Percentiles rank a stretch among this genome's conserved stretches.
Conservation (phyloP, 53 echinoderm and acorn worm species). For the Actinopyga echinites region DNA sequence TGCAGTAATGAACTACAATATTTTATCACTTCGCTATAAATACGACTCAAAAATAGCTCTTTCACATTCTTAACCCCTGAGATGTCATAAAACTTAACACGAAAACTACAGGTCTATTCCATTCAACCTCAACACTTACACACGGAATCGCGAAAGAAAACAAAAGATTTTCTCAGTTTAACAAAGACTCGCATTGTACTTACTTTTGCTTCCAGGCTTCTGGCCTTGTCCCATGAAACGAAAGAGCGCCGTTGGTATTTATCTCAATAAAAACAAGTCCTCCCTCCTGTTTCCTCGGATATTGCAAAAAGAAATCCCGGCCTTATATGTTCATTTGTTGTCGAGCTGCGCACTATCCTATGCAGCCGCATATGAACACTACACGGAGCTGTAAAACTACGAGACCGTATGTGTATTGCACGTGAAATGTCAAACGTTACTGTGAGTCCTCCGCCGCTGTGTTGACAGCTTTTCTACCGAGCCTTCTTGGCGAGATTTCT, state of each 20-base stretch:
- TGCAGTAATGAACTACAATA: too few relatives aligned
- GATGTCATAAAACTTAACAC: too few relatives aligned
- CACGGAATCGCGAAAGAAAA: not conserved
- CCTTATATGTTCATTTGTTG: conserved; percentile 36
- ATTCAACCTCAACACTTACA: too few relatives aligned
- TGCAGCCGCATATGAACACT: not conserved
- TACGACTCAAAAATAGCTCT: too few relatives aligned
- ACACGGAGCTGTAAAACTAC: not conserved
- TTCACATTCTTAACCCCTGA: too few relatives aligned
- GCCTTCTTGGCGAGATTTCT: conserved; percentile 20
- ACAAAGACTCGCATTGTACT: not conserved
- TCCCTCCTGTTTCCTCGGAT: not conserved
- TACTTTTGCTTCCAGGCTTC: conserved; percentile 14
- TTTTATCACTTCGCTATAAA: too few relatives aligned
- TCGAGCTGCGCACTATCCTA: not conserved
- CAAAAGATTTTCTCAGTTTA: not conserved
- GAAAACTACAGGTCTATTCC: too few relatives aligned
- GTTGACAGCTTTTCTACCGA: conserved; percentile 38
- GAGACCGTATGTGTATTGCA: conserved; percentile 19
- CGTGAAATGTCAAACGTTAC: conserved; percentile 38
- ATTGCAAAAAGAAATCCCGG: conserved; percentile 32
- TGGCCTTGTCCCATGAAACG: conserved; percentile 20
- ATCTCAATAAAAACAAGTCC: conserved; percentile 9
- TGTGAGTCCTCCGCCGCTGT: conserved; percentile 7
- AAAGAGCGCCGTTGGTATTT: not conserved